Conservation (phyloP, 2,888 invertebrate species). For the Diarsia mendica region DNA sequence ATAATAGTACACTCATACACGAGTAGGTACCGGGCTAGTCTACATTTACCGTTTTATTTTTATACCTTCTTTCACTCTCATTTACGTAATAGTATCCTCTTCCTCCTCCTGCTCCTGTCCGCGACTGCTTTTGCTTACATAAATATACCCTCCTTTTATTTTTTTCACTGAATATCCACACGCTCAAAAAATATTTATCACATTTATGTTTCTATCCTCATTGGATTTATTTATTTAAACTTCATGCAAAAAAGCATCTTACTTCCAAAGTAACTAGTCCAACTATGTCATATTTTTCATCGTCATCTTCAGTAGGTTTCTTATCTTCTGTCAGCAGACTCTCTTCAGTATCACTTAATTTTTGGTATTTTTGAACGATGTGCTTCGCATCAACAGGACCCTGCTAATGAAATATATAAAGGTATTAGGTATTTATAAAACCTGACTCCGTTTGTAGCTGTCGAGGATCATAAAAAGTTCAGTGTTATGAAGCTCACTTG, state of each 20-base stretch:
- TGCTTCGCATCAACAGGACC: conserved; percentile 10
- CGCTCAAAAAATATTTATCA: too few species aligned
- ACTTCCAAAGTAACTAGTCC: conserved; percentile 37
- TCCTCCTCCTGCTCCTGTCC: background rate
- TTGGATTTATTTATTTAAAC: too few species aligned
- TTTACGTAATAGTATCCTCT: background rate
- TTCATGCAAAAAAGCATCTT: conserved; percentile 8
- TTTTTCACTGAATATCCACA: too few species aligned
- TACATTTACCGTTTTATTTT: background rate
- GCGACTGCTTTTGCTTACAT: background rate
- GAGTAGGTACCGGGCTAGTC: background rate
- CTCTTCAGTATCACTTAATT: background rate
- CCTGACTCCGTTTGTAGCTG: background rate
- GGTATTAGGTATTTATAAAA: background rate
- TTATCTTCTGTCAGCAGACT: background rate
- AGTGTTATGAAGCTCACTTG: background rate
- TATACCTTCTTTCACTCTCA: background rate
- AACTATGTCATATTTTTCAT: conserved; percentile 15
- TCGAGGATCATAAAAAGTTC: background rate
- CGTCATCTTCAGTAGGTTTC: background rate
- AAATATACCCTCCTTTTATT: too few species aligned
- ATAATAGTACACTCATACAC: background rate
- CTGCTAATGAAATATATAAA: conserved; percentile 4
- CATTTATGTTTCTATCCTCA: too few species aligned
- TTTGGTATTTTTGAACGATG: background rate